phyloP scores from a whole-genome alignment of 2,888 invertebrate species.

The Silvanus unidentatus region DNA sequence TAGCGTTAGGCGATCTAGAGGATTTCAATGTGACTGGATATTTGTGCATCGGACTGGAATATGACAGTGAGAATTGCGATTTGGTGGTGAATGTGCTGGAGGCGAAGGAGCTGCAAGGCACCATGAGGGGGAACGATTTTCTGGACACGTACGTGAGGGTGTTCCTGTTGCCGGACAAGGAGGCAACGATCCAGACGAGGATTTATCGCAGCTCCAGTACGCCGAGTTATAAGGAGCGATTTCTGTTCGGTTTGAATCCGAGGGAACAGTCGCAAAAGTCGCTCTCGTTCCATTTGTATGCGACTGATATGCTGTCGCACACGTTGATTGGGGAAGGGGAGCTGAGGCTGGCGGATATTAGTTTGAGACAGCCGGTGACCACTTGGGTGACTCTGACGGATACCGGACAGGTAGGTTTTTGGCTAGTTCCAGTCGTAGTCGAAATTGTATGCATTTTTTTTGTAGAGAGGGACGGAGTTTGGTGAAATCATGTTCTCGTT shows the following conservation, averaged over 20 bases:
- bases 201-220: conserved; percentile 63
- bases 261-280: conserved; percentile 54
- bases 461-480: conserved; percentile 58
- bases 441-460: too few relatives aligned
- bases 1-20: conserved; percentile 63
- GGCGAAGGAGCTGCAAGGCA: conserved; percentile 64
- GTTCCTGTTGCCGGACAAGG: conserved; percentile 65
- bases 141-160: conserved; percentile 70
- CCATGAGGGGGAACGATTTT: conserved; percentile 53
- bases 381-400: conserved; percentile 75
- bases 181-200: conserved; percentile 62
- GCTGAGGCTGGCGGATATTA: conserved; percentile 59
- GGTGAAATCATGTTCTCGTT: conserved; percentile 79
- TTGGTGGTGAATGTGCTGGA: conserved; percentile 69
- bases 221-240: conserved; percentile 73
- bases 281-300: conserved; percentile 64
- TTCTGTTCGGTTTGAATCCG: conserved; percentile 59
- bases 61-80: conserved; percentile 55
- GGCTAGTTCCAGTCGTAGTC: too few relatives aligned
- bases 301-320: conserved; percentile 57
- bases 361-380: conserved; percentile 60
- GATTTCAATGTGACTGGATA: conserved; percentile 67
- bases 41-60: conserved; percentile 69
- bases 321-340: conserved; percentile 64
- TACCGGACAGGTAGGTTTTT: conserved; percentile 55